phyloP scores from a whole-genome alignment of 2,113 vertebrate genomes.

The Galeopterus variegatus region DNA sequence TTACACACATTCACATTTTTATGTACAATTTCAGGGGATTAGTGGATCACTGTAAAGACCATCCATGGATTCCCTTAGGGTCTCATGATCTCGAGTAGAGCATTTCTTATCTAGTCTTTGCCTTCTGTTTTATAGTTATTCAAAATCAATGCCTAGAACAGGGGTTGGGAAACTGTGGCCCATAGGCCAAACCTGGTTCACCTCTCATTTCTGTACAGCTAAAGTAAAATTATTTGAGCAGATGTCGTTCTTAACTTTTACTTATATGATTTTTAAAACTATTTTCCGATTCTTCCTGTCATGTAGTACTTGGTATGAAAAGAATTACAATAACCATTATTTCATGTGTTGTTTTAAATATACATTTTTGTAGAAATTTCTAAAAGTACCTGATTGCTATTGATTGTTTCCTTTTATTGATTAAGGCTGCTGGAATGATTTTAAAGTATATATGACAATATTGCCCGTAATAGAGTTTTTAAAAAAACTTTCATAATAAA shows the following conservation, averaged over 20 bases:
- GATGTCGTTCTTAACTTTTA: not conserved
- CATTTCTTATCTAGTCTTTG: not conserved
- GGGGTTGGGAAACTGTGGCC: not conserved
- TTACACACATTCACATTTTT: not conserved
- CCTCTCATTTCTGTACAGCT: not conserved
- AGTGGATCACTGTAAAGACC: not conserved
- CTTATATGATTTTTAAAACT: not conserved
- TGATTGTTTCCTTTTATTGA: not conserved
- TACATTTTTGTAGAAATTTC: slow-evolving; percentile 2
- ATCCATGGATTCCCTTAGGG: not conserved
- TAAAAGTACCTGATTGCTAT: not conserved
- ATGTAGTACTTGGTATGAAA: not conserved
- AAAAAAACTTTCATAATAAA: not conserved
- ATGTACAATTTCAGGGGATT: not conserved
- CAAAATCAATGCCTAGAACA: not conserved
- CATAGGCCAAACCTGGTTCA: not conserved
- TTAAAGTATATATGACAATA: not conserved
- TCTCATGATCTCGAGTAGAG: not conserved
- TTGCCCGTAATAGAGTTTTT: not conserved
- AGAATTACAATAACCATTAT: not conserved
- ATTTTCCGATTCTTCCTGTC: not conserved
- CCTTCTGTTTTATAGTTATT: not conserved
- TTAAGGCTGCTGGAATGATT: not conserved
- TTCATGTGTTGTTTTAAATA: not conserved
- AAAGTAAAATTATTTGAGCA: slow-evolving; percentile 48